These are phyloP conservation scores for Cassiopea andromeda DNA, from an alignment of 30 jellyfish, hydroid and myxozoan species.

Conservation along the genomic window DNA sequence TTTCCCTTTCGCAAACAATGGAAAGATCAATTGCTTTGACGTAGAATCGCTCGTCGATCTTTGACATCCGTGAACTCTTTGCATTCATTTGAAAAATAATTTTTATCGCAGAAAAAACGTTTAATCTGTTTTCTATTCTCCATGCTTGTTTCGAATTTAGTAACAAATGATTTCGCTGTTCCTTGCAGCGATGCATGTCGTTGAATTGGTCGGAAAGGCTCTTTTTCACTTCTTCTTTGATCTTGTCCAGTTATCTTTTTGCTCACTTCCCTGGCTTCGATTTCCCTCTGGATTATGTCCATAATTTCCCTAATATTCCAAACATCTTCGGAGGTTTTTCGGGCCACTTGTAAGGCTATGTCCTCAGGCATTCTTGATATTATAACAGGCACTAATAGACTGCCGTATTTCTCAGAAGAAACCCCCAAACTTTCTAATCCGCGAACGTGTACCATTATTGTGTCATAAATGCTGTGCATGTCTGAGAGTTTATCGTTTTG, in stretches of 20 bases:
- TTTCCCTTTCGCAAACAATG: neutral
- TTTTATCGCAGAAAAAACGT: conserved; percentile 13
- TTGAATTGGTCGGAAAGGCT: neutral
- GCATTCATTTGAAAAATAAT: conserved; percentile 17
- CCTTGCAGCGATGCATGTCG: conserved; percentile 12
- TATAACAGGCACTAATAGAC: neutral
- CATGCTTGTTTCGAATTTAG: neutral
- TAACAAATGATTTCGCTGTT: conserved; percentile 27
- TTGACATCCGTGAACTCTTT: conserved; percentile 1
- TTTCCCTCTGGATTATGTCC: conserved; percentile 46
- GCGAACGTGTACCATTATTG: conserved; percentile 30
- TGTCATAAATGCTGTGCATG: conserved; percentile 43
- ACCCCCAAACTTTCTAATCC: conserved; percentile 32
- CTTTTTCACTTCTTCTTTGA: too few relatives aligned
- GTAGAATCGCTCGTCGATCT: neutral
- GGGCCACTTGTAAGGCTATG: conserved; percentile 6
- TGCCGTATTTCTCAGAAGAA: neutral
- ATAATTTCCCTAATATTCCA: conserved; percentile 18
- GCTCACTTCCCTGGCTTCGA: conserved; percentile 34
- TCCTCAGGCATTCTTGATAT: conserved; percentile 25
- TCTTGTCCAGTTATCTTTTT: conserved; percentile 3
- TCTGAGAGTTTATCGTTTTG: neutral
- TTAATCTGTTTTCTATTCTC: conserved; percentile 1
- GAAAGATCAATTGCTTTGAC: neutral
- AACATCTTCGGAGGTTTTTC: neutral